These are phyloP conservation scores for Nephrotoma appendiculata DNA, from an alignment of 2,888 invertebrate species.

Conservation along the genomic window DNA sequence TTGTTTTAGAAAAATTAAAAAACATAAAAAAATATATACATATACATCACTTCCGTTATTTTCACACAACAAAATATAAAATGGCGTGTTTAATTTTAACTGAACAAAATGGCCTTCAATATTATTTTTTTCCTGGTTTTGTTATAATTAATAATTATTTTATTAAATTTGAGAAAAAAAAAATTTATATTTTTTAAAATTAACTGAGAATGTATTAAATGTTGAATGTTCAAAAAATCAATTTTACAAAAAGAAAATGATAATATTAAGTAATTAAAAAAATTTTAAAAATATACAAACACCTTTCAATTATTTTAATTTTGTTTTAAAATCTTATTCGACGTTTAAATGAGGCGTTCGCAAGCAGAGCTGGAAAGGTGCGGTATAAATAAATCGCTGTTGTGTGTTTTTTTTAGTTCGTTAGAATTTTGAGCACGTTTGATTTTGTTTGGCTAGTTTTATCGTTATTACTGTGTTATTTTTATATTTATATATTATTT, in stretches of 20 bases:
- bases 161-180: not conserved
- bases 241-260: conserved; percentile 1
- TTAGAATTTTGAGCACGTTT: conserved; percentile 3
- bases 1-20: not conserved
- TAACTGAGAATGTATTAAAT: conserved; percentile 4
- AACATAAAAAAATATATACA: not conserved
- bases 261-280: conserved; percentile 8
- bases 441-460: not conserved
- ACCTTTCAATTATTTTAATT: conserved; percentile 7
- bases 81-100: not conserved
- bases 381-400: not conserved
- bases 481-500: not conserved
- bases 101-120: not conserved
- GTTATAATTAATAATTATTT: not conserved
- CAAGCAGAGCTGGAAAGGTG: not conserved
- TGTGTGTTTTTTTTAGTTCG: not conserved
- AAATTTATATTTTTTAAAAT: not conserved
- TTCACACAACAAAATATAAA: not conserved
- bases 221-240: conserved; percentile 9
- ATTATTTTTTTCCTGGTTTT: not conserved
- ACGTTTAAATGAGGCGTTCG: conserved; percentile 2
- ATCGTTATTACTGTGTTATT: not conserved
- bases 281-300: not conserved
- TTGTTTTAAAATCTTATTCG: conserved; percentile 10
- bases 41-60: not conserved